phyloP scores from a whole-genome alignment of 2,113 vertebrate species.

The Furnarius figulus region DNA sequence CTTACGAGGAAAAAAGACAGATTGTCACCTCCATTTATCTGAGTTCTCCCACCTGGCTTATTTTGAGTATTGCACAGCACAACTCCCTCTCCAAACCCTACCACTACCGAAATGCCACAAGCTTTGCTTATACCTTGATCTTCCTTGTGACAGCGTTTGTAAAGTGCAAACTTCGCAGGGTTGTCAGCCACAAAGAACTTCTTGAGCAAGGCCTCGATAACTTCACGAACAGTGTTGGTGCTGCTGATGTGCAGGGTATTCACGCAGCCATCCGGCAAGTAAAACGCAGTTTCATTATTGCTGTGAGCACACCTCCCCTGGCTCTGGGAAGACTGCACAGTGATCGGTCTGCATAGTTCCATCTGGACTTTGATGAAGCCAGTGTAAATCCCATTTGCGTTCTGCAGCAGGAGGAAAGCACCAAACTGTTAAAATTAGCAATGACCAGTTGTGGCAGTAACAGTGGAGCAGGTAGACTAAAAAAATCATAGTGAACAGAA shows the following conservation, averaged over 20 bases:
- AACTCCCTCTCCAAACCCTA: not conserved
- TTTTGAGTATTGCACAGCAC: not conserved
- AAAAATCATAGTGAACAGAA: not conserved
- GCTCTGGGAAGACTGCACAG: constrained; percentile 69
- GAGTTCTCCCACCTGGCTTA: not conserved
- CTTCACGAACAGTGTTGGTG: constrained; percentile 88
- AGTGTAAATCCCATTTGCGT: constrained; percentile 84
- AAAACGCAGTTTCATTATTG: constrained; percentile 79
- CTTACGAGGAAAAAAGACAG: not conserved
- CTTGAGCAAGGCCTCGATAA: constrained; percentile 90
- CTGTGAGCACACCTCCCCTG: constrained; percentile 45
- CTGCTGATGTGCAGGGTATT: constrained; percentile 97
- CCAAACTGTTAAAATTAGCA: not conserved
- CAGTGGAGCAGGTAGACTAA: not conserved
- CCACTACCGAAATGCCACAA: not conserved
- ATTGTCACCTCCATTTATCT: not conserved
- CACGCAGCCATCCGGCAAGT: constrained; percentile 78
- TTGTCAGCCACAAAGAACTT: constrained; percentile 94
- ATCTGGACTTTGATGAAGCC: constrained; percentile 97
- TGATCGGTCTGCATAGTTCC: constrained; percentile 89
- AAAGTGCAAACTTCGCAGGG: constrained; percentile 95
- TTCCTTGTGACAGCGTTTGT: constrained; percentile 89
- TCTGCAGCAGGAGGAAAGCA: constrained; percentile 70
- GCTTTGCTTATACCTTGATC: constrained; percentile 86
- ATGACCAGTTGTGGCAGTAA: not conserved